Conservation (phyloP, 2,113 vertebrate species). For the Leptosomus discolor region DNA sequence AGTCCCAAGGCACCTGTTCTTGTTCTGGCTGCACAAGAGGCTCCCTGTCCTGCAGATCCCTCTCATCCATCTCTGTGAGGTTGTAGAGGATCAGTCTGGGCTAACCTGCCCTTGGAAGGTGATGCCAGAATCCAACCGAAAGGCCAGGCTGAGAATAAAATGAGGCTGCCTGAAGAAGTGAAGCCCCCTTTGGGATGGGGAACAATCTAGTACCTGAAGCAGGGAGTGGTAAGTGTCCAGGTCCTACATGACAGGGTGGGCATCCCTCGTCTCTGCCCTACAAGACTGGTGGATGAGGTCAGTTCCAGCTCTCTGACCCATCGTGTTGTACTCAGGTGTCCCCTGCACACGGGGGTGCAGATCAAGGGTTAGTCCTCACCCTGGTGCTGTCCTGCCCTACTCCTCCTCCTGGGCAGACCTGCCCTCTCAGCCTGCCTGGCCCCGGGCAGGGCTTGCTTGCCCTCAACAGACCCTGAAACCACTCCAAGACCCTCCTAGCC, state of each 20-base stretch:
- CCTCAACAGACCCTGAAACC: not conserved
- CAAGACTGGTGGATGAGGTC: not conserved
- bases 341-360: not conserved
- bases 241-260: not conserved
- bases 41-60: not conserved
- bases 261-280: not conserved
- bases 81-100: not conserved
- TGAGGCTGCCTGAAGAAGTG: not conserved
- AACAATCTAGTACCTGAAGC: not conserved
- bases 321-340: fast-evolving
- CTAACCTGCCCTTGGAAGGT: not conserved
- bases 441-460: not conserved
- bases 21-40: not conserved
- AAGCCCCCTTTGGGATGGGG: not conserved
- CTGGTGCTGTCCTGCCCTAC: not conserved
- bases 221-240: not conserved
- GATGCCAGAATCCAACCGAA: not conserved
- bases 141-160: not conserved
- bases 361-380: not conserved
- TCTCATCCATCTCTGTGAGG: fast-evolving
- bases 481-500: not conserved
- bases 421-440: not conserved
- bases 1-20: fast-evolving
- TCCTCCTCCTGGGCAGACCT: not conserved
- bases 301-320: not conserved